Evolutionary conservation across 2,888 invertebrate species (phyloP).

Genomic region (Marronus borbonicus): DNA sequence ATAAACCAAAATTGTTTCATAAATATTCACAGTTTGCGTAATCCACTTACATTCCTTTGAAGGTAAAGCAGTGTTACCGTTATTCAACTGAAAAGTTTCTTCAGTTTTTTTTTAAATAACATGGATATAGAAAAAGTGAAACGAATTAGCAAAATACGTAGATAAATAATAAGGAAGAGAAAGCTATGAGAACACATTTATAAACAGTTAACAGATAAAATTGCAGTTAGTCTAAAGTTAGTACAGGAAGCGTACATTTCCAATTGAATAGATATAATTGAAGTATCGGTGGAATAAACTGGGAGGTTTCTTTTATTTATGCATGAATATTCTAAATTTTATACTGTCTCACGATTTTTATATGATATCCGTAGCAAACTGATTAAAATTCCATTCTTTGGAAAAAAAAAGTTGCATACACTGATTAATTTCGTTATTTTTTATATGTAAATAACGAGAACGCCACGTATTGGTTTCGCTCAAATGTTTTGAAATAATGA

Average conservation of each 20-base stretch:
- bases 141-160: background rate
- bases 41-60: no score
- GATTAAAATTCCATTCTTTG: slow-evolving; percentile 1
- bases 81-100: background rate
- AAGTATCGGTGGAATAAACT: background rate
- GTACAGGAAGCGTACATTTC: background rate
- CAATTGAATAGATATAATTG: background rate
- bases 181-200: background rate
- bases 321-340: background rate
- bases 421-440: background rate
- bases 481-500: background rate
- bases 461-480: background rate
- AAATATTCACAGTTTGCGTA: no score
- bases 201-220: background rate
- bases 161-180: background rate
- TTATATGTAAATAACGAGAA: background rate
- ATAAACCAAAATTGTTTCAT: no score
- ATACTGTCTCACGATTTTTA: background rate
- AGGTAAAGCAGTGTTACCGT: no score
- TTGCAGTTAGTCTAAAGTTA: background rate
- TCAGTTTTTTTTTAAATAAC: background rate
- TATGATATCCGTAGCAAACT: background rate
- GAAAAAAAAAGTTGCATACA: background rate
- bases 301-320: background rate
- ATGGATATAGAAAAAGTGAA: background rate